Evolutionary conservation across 2,113 vertebrate species (phyloP).

Genomic region (Notarius lentiginosus): DNA sequence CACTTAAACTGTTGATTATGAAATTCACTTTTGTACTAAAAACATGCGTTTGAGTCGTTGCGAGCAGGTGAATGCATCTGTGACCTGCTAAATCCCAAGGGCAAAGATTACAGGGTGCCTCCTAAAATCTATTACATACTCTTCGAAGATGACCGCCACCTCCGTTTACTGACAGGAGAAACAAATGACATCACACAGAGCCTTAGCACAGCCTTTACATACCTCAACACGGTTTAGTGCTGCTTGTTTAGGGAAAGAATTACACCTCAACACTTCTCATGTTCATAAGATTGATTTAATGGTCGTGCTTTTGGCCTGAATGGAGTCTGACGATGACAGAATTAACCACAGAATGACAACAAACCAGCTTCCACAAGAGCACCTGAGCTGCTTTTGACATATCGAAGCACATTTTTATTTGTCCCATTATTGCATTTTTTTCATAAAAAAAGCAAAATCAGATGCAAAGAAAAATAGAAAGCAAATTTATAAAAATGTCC

Average conservation of each 20-base stretch:
- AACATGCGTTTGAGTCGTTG: not conserved
- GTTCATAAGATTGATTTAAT: not conserved
- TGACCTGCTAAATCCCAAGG: not conserved
- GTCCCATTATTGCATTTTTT: not conserved
- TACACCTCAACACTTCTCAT: not conserved
- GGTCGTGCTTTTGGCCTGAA: not conserved
- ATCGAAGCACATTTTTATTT: not conserved
- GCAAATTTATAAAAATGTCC: not conserved
- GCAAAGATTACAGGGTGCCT: constrained; percentile 23
- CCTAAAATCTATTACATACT: constrained; percentile 34
- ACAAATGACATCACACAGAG: constrained; percentile 41
- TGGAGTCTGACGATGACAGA: not conserved
- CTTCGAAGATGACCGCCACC: constrained; percentile 34
- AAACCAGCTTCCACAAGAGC: not conserved
- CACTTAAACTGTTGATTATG: not conserved
- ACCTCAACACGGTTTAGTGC: not conserved
- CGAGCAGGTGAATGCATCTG: not conserved
- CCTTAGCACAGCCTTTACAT: constrained; percentile 23
- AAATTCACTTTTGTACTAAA: not conserved
- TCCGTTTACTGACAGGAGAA: constrained; percentile 31
- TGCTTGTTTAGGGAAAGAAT: not conserved
- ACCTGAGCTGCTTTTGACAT: not conserved
- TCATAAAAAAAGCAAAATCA: not conserved
- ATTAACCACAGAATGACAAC: not conserved
- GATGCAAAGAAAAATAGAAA: not conserved